Conservation (phyloP, 2,113 vertebrate genomes). For the Dicerorhinus sumatrensis region DNA sequence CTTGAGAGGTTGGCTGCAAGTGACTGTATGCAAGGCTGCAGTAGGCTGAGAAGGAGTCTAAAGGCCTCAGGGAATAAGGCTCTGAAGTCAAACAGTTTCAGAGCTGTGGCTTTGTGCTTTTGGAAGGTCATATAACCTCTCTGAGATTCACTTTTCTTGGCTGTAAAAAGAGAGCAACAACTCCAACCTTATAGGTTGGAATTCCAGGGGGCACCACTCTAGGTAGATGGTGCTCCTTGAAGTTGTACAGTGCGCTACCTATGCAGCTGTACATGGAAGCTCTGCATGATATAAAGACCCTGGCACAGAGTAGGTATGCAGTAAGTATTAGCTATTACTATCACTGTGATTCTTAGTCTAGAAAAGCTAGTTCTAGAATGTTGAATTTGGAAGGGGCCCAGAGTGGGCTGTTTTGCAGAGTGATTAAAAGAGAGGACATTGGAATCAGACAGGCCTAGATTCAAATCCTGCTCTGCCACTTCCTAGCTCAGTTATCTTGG, state of each 20-base stretch:
- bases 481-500: neutral
- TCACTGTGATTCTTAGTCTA: neutral
- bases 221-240: neutral
- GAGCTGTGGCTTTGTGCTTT: neutral
- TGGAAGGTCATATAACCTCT: neutral
- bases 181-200: accelerated
- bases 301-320: accelerated
- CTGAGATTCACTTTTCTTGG: neutral
- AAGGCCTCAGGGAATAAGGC: neutral
- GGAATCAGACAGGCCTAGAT: neutral
- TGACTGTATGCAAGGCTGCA: neutral
- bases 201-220: neutral
- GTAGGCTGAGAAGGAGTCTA: neutral
- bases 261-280: neutral
- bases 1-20: neutral
- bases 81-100: neutral
- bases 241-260: neutral
- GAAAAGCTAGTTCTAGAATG: neutral
- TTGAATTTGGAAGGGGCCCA: neutral
- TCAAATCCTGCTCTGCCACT: neutral
- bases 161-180: neutral
- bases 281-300: accelerated
- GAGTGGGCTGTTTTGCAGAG: neutral
- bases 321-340: neutral
- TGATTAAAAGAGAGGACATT: neutral